phyloP scores from a whole-genome alignment of 2,888 invertebrate species.

The Heliconius charithonia region DNA sequence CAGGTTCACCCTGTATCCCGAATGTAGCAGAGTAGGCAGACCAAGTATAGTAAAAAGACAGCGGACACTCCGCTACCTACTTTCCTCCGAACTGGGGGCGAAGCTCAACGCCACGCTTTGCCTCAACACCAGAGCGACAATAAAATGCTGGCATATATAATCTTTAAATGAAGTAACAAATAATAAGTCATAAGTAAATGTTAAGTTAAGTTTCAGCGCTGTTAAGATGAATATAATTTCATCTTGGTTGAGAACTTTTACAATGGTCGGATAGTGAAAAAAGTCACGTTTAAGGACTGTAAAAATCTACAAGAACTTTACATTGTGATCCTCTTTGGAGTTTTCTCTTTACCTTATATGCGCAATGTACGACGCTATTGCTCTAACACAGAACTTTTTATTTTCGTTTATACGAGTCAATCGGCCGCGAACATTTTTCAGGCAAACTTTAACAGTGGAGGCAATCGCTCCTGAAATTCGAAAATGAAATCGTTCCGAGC shows the following conservation, averaged over 20 bases:
- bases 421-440: conserved; percentile 84
- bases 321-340: conserved; percentile 73
- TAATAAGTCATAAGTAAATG: conserved; percentile 47
- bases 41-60: no score
- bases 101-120: background rate
- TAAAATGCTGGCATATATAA: conserved; percentile 16
- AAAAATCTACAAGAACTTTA: conserved; percentile 66
- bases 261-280: conserved; percentile 61
- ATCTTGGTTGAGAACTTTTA: conserved; percentile 58
- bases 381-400: conserved; percentile 83
- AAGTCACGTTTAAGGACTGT: conserved; percentile 69
- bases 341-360: conserved; percentile 76
- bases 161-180: conserved; percentile 49
- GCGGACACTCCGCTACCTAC: no score
- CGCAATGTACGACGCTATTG: conserved; percentile 78
- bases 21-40: no score
- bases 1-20: no score
- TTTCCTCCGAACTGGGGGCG: background rate
- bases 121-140: background rate
- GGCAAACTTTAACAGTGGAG: conserved; percentile 84
- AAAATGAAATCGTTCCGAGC: conserved; percentile 84
- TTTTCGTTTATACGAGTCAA: conserved; percentile 84
- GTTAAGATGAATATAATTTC: conserved; percentile 53
- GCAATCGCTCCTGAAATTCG: conserved; percentile 84
- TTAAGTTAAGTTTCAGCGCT: conserved; percentile 49